phyloP scores from a whole-genome alignment of 1,140 invertebrate genomes.

The Drosophila sp. region DNA sequence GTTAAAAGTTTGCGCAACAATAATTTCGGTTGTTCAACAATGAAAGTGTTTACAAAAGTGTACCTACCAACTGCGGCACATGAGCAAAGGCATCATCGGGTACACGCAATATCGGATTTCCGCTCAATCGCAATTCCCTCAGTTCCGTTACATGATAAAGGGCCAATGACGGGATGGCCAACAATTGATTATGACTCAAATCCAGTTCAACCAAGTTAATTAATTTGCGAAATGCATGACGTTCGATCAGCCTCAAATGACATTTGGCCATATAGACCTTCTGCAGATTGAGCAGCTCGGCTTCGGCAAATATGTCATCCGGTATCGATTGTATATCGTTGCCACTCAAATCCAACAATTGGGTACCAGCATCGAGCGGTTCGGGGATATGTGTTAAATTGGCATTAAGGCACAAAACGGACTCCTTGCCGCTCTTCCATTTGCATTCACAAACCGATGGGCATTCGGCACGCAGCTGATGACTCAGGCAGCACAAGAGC shows the following conservation, averaged over 20 bases:
- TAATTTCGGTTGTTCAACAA: too few species aligned
- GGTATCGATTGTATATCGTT: conserved; percentile 88
- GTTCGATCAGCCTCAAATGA: conserved; percentile 86
- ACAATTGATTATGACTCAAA: conserved; percentile 88
- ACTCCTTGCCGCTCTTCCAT: conserved; percentile 93
- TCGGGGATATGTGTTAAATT: conserved; percentile 88
- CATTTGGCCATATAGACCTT: conserved; percentile 89
- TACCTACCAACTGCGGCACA: conserved; percentile 86
- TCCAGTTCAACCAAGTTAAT: conserved; percentile 91
- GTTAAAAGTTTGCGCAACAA: too few species aligned
- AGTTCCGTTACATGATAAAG: conserved; percentile 89
- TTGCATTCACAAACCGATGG: conserved; percentile 91
- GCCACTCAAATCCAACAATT: conserved; percentile 89
- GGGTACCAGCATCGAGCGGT: conserved; percentile 89
- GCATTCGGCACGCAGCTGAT: conserved; percentile 84
- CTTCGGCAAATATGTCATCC: conserved; percentile 88
- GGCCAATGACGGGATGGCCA: conserved; percentile 87
- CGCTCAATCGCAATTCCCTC: conserved; percentile 88
- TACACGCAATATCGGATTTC: conserved; percentile 89
- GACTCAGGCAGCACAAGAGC: conserved; percentile 71
- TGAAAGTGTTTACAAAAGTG: background rate
- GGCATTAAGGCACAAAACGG: conserved; percentile 89
- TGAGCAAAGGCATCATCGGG: conserved; percentile 88
- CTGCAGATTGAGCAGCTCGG: conserved; percentile 90
- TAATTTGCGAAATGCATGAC: conserved; percentile 87